Evolutionary conservation across 1,140 invertebrate genomes (phyloP), one percentile per base, ranked within the genome.

Genomic region (Trichonephila clavipes): DNA sequence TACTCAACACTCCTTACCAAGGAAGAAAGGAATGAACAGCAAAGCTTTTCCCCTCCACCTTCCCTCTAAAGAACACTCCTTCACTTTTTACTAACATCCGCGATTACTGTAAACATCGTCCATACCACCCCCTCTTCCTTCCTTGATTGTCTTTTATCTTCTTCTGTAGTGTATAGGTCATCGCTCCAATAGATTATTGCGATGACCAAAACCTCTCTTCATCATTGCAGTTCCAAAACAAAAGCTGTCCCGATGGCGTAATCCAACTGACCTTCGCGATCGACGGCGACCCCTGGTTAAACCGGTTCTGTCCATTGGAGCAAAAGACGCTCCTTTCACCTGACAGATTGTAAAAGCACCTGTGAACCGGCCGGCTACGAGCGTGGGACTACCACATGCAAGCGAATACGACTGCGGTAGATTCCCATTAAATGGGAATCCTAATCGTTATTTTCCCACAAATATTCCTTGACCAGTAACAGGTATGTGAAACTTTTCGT

Each of bases 221-320:
- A 51, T 24, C n/a, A 14, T 14, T 14, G 24, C 24, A 14, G 24
- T 69, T 40, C 66, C 66, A 69, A 69, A 69, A 69, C 66, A 69
- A 69, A 69, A 69, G 51, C 51, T 7, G 51, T 5, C 10, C 51
- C 51, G 0, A 51, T 51, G 66, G 66, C 66, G 66, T 24, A 69
- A 69, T 69, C 51, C 66, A 69, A 69, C 66, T 69, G 66, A 69
- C 66, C 66, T 69, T 69, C 66, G 66, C 66, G n/a, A 69, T 69
- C 66, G 10, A n/a, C 21, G 24, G 51, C 51, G 51, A 51, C 51
- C 51, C 51, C 51, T 51, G 51, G 51, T 51, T 51, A 69, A 69
- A 69, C 66, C 66, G 66, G 66, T 69, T 69, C 66, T 69, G 66
- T 69, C 66, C n/a, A 69, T 14, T 69, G 3, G 24, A 14, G 24